Conservation (phyloP, 2,797 vertebrate species). For the Echiichthys vipera region DNA sequence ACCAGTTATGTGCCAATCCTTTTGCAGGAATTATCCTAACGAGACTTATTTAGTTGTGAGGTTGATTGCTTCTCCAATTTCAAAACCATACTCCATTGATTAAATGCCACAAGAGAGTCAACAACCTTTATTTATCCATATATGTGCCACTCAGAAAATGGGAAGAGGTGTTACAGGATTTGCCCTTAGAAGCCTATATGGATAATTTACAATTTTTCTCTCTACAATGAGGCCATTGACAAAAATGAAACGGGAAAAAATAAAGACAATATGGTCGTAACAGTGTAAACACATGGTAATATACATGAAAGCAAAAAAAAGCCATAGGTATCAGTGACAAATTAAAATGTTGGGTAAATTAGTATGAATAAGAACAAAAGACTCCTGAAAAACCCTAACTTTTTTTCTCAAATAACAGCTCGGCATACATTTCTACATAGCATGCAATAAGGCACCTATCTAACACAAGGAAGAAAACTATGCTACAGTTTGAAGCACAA, state of each 20-base stretch:
- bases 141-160: slow-evolving; percentile 85
- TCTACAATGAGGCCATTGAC: slow-evolving; percentile 84
- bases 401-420: slow-evolving; percentile 81
- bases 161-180: slow-evolving; percentile 84
- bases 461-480: slow-evolving; percentile 90
- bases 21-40: neutral
- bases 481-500: slow-evolving; percentile 88
- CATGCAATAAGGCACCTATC: slow-evolving; percentile 92
- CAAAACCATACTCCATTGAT: slow-evolving; percentile 31
- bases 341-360: slow-evolving; percentile 85
- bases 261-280: slow-evolving; percentile 84
- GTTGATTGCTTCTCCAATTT: neutral
- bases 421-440: slow-evolving; percentile 88
- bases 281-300: slow-evolving; percentile 86
- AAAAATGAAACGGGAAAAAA: slow-evolving; percentile 65
- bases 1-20: neutral
- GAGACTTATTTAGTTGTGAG: neutral
- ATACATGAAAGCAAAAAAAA: slow-evolving; percentile 82
- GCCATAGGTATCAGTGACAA: slow-evolving; percentile 79
- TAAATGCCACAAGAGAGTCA: slow-evolving; percentile 79
- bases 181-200: slow-evolving; percentile 83
- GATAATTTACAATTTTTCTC: slow-evolving; percentile 82
- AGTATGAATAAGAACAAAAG: slow-evolving; percentile 84
- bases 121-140: slow-evolving; percentile 91
- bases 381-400: slow-evolving; percentile 79